Percentiles rank a stretch among this genome's conserved stretches.
phyloP scores from a whole-genome alignment of 2,113 vertebrate genomes.

The Vulpes vulpes region DNA sequence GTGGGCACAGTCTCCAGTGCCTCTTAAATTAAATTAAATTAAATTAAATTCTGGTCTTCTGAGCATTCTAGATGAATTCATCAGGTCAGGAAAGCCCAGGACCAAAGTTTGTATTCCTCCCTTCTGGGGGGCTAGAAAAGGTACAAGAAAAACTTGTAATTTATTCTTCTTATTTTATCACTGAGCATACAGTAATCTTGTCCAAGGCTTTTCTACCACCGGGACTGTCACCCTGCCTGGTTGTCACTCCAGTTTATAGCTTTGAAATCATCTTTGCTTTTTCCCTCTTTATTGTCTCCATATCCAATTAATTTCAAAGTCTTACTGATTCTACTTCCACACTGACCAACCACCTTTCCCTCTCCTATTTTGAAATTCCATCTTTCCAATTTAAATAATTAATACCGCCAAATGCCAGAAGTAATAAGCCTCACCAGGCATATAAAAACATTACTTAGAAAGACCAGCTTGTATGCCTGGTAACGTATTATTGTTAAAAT shows the following conservation, averaged over 20 bases:
- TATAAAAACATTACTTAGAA: neutral
- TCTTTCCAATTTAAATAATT: neutral
- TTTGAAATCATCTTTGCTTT: neutral
- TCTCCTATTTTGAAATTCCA: neutral
- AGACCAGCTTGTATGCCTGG: neutral
- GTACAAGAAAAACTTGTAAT: neutral
- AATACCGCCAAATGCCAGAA: neutral
- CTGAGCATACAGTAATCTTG: neutral
- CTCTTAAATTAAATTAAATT: too few relatives aligned
- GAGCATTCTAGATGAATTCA: neutral
- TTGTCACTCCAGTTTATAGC: neutral
- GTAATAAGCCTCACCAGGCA: neutral
- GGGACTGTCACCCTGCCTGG: neutral
- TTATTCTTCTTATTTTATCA: neutral
- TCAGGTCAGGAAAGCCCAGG: neutral
- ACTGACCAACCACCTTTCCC: neutral
- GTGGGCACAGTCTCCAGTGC: neutral
- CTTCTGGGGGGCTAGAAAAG: neutral
- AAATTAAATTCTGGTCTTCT: neutral
- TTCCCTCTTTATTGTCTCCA: neutral
- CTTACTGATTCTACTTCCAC: neutral
- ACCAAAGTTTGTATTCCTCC: neutral
- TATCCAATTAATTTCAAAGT: neutral
- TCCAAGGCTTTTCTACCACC: neutral
- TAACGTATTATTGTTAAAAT: neutral